These are phyloP conservation scores for Lagopus leucura DNA, from an alignment of 2,113 vertebrate genomes.

Conservation along the genomic window DNA sequence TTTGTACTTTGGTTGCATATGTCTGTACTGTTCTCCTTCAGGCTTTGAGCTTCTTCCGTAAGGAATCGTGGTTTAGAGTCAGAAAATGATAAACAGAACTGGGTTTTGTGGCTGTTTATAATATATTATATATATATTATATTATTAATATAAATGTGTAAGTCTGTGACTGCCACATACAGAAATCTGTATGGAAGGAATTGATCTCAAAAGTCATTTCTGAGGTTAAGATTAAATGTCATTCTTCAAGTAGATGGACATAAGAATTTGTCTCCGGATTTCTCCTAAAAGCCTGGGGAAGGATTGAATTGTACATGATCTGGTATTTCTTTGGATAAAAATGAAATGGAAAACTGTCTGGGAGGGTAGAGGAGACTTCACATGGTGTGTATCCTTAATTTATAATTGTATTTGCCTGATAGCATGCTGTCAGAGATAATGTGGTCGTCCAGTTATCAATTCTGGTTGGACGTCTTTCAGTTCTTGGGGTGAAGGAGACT, in stretches of 20 bases:
- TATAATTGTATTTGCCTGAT: neutral
- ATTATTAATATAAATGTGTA: accelerated
- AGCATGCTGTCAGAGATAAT: neutral
- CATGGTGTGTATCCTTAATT: neutral
- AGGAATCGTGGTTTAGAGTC: neutral
- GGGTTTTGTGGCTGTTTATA: neutral
- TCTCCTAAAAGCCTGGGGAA: neutral
- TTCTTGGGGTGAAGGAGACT: too few species aligned
- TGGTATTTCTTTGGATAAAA: neutral
- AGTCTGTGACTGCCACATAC: neutral
- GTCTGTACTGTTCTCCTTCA: neutral
- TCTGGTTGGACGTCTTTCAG: neutral
- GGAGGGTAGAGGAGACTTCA: neutral
- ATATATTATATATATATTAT: too few species aligned
- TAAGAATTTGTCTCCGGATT: neutral
- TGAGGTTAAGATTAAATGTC: neutral
- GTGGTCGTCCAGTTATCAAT: neutral
- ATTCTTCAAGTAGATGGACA: neutral
- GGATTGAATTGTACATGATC: accelerated
- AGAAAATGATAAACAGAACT: neutral
- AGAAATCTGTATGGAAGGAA: neutral
- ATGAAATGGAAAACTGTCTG: neutral
- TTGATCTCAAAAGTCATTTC: neutral
- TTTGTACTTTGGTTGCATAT: accelerated
- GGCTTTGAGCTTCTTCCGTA: neutral